These are phyloP conservation scores for Drosophila sechellia DNA, from an alignment of 1,140 invertebrate species.

Conservation along the genomic window DNA sequence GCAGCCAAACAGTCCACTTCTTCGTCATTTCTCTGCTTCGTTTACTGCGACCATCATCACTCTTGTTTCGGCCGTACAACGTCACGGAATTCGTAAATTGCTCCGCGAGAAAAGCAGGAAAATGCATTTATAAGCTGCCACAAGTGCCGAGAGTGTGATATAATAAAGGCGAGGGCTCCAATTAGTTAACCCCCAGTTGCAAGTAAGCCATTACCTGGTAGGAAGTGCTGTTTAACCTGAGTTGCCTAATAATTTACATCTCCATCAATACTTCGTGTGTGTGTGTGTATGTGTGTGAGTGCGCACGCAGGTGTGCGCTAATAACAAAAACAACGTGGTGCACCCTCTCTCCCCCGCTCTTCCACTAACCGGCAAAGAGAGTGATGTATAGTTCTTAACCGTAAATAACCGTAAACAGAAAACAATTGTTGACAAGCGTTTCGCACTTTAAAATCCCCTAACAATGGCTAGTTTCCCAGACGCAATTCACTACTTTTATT, in stretches of 20 bases:
- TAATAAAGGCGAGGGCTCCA: slow-evolving; percentile 36
- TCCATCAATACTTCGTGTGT: slow-evolving; percentile 17
- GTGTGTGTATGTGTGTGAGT: slow-evolving; percentile 30
- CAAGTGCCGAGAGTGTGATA: slow-evolving; percentile 38
- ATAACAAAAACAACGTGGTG: slow-evolving; percentile 39
- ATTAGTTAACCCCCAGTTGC: slow-evolving; percentile 12
- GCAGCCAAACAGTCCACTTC: slow-evolving; percentile 38
- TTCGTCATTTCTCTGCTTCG: slow-evolving; percentile 15
- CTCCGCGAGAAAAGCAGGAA: slow-evolving; percentile 41
- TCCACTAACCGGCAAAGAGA: slow-evolving; percentile 31
- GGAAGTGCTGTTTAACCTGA: slow-evolving; percentile 18
- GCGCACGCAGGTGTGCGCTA: slow-evolving; percentile 60
- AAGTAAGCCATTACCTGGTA: slow-evolving; percentile 24
- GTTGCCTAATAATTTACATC: slow-evolving; percentile 32
- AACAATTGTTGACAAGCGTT: slow-evolving; percentile 40
- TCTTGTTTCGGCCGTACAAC: slow-evolving; percentile 34
- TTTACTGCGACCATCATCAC: neutral
- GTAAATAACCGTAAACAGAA: slow-evolving; percentile 8
- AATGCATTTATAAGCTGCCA: slow-evolving; percentile 47
- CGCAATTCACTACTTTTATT: slow-evolving; percentile 4
- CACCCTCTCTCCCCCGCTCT: slow-evolving; percentile 2
- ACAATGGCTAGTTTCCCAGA: slow-evolving; percentile 43
- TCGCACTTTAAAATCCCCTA: slow-evolving; percentile 22
- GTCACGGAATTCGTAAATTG: slow-evolving; percentile 72
- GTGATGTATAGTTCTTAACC: slow-evolving; percentile 21